Base-by-base conservation (phyloP, 1,140 invertebrate genomes). In the Leguminivora glycinivorella region DNA sequence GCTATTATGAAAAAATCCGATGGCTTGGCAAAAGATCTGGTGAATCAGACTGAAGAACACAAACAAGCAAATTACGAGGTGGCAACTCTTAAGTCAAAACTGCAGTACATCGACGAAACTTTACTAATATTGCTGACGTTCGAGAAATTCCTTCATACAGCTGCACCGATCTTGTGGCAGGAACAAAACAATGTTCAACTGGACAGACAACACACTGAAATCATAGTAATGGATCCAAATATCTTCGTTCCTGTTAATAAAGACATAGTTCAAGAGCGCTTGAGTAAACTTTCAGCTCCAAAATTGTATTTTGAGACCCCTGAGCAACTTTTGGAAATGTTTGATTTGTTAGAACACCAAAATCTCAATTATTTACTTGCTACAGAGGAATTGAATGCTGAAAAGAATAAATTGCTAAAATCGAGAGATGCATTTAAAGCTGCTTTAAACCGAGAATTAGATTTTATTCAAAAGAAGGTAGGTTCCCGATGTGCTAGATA, bases 301-400 rank as follows among this genome's bases (percentile, higher is more conserved):
- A 76, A 88, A 38, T 78, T 95, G 10, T 94, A 93, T 77, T 95
- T 95, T 76, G 83, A 92, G 43, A 89, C 93, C 43, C 93, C 94
- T 1, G 80, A 87, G 4, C 93, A 95, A 69, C 77, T 95, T 6
- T 73, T 93, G 4, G 79, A 84, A 6, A 90, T 93, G 12, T 95
- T 95, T 75, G 80, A 84, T 69, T 88, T 91, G 40, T 92, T 95
- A 63, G 94, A 94, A 77, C 88, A 93, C 69, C 94, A 95, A 81
- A 95, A 95, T 85, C 83, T 95, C 10, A 94, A 94, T 77, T 94
- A 93, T 24, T 88, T 95, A 76, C 84, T 94, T 43, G 93, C 94
- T 43, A 92, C 94, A 0, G 94, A 95, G 80, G 93, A 93, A 69
- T 78, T 95, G n/a, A 93, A 92, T 5, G 86, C 88, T 19, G 93